Evolutionary conservation across 2,797 vertebrate genomes (phyloP).

Genomic region (Menidia menidia): DNA sequence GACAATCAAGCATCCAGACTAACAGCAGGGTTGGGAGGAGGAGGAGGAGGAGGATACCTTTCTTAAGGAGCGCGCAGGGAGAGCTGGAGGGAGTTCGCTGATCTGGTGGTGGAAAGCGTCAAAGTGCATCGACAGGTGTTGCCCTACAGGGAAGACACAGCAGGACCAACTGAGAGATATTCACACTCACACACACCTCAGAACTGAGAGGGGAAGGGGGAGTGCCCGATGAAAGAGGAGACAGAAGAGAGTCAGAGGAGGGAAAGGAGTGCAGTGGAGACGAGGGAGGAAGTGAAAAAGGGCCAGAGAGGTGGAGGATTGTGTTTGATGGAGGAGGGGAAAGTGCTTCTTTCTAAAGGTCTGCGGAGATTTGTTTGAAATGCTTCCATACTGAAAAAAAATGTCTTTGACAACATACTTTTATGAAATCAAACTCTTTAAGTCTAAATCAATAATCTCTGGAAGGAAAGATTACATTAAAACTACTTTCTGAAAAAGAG

Average conservation of each 20-base stretch:
- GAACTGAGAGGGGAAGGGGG: constrained; percentile 22
- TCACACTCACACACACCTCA: constrained; percentile 30
- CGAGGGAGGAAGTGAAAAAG: too few species aligned
- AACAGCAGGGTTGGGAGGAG: constrained; percentile 35
- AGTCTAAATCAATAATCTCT: too few species aligned
- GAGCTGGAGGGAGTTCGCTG: constrained; percentile 90
- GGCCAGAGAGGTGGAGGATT: constrained; percentile 7
- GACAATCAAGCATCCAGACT: constrained; percentile 35
- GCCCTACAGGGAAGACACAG: constrained; percentile 84
- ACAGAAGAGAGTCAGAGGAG: background rate
- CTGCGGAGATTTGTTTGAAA: too few species aligned
- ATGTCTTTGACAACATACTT: background rate
- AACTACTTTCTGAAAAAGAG: too few species aligned
- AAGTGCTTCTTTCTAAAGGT: background rate
- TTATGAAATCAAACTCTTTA: too few species aligned
- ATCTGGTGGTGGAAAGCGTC: constrained; percentile 94
- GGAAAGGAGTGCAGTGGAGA: accelerated
- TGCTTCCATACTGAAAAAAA: too few species aligned
- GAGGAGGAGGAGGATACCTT: constrained; percentile 86
- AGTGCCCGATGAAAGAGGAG: background rate
- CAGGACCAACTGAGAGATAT: constrained; percentile 70
- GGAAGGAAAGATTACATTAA: too few species aligned
- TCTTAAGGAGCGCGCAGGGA: constrained; percentile 91
- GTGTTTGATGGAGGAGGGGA: background rate
- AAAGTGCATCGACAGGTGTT: constrained; percentile 91